Evolutionary conservation across 2,113 vertebrate genomes (phyloP).

Genomic region (Trachemys scripta): DNA sequence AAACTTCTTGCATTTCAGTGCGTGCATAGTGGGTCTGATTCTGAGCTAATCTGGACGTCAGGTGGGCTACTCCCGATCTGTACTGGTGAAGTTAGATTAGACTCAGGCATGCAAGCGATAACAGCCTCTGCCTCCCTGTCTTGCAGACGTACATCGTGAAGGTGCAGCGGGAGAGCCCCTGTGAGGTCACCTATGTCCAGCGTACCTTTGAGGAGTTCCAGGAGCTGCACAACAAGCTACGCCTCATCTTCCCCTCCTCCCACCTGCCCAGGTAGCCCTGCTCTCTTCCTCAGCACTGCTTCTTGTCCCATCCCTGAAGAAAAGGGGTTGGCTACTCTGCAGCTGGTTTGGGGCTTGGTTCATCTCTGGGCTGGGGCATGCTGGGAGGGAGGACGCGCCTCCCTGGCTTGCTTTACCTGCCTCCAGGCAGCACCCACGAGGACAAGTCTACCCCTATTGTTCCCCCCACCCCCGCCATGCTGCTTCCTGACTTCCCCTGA

Average conservation of each 20-base stretch:
- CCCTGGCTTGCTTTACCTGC: background rate
- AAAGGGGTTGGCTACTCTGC: background rate
- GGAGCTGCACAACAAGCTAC: conserved; percentile 94
- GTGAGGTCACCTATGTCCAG: conserved; percentile 87
- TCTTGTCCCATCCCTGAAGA: background rate
- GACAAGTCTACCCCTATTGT: background rate
- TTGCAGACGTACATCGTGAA: conserved; percentile 91
- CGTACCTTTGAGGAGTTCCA: conserved; percentile 97
- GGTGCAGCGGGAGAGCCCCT: conserved; percentile 88
- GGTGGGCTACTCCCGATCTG: background rate
- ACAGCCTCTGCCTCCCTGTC: background rate
- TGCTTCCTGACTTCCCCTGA: background rate
- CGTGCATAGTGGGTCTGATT: background rate
- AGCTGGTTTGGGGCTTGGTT: background rate
- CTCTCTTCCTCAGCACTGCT: background rate
- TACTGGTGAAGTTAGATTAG: background rate
- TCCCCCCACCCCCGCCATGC: rapidly evolving
- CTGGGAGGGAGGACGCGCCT: background rate
- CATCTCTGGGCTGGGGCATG: background rate
- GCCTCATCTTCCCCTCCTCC: conserved; percentile 92
- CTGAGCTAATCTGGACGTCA: background rate
- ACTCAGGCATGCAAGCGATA: too few species aligned
- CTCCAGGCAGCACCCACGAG: background rate
- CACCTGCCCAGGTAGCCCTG: conserved; percentile 90
- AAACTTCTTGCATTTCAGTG: background rate